phyloP scores from a whole-genome alignment of 1,140 invertebrate species.

The Pygmarrhopalites habei region DNA sequence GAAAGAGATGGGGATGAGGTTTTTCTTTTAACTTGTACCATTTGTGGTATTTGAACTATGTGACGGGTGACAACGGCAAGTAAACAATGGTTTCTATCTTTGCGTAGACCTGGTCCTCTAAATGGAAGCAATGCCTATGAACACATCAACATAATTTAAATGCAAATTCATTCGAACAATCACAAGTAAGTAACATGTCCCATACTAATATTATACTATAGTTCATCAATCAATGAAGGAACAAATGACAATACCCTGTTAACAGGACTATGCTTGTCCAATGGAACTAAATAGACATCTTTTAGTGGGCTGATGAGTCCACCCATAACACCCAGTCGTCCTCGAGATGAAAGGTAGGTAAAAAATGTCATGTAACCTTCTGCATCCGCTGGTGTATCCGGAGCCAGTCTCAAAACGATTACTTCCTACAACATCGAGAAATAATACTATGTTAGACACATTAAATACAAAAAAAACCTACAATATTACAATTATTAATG shows the following conservation, averaged over 20 bases:
- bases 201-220: slow-evolving; percentile 47
- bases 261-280: slow-evolving; percentile 66
- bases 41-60: background rate
- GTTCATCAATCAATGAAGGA: slow-evolving; percentile 46
- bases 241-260: slow-evolving; percentile 54
- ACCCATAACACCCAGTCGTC: slow-evolving; percentile 61
- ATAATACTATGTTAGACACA: no score
- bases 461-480: no score
- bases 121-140: slow-evolving; percentile 39
- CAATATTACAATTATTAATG: no score
- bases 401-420: slow-evolving; percentile 68
- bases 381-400: slow-evolving; percentile 73
- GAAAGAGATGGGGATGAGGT: background rate
- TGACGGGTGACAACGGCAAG: slow-evolving; percentile 33
- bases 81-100: slow-evolving; percentile 34
- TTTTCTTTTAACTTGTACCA: slow-evolving; percentile 4
- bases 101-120: slow-evolving; percentile 52
- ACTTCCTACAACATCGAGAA: slow-evolving; percentile 73
- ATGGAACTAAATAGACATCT: slow-evolving; percentile 89
- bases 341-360: slow-evolving; percentile 75
- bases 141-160: no score
- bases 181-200: slow-evolving; percentile 28
- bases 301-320: slow-evolving; percentile 65
- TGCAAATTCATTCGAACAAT: no score
- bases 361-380: slow-evolving; percentile 79